Evolutionary conservation across 1,140 invertebrate genomes (phyloP).

Genomic region (Zaprionus camerounensis): DNA sequence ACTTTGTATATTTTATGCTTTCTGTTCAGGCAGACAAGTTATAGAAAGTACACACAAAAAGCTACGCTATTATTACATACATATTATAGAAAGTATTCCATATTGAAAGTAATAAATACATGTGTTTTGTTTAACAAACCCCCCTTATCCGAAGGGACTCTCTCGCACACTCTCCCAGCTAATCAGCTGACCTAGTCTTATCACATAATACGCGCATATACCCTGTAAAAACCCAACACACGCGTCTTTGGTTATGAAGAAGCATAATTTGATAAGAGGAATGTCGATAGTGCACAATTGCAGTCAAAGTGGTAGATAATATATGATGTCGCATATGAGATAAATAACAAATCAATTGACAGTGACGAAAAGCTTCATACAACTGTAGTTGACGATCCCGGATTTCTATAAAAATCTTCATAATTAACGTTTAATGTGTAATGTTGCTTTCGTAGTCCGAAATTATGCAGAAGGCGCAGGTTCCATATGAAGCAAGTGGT

Average conservation of each 20-base stretch:
- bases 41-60: conserved; percentile 53
- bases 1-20: conserved; percentile 74
- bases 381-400: too few relatives aligned
- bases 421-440: too few relatives aligned
- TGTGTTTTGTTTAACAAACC: conserved; percentile 70
- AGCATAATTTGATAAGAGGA: not conserved
- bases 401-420: too few relatives aligned
- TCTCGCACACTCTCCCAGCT: not conserved
- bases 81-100: conserved; percentile 70
- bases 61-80: conserved; percentile 61
- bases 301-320: not conserved
- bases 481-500: too few relatives aligned
- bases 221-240: not conserved
- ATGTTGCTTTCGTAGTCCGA: too few relatives aligned
- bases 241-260: not conserved
- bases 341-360: too few relatives aligned
- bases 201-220: not conserved
- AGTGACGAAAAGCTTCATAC: too few relatives aligned
- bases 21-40: conserved; percentile 58
- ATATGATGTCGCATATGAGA: too few relatives aligned
- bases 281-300: not conserved
- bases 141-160: not conserved
- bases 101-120: conserved; percentile 41
- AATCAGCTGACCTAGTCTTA: conserved; percentile 1
- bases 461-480: too few relatives aligned